phyloP scores from a whole-genome alignment of 2,797 vertebrate species.

The Silurus lanzhouensis region DNA sequence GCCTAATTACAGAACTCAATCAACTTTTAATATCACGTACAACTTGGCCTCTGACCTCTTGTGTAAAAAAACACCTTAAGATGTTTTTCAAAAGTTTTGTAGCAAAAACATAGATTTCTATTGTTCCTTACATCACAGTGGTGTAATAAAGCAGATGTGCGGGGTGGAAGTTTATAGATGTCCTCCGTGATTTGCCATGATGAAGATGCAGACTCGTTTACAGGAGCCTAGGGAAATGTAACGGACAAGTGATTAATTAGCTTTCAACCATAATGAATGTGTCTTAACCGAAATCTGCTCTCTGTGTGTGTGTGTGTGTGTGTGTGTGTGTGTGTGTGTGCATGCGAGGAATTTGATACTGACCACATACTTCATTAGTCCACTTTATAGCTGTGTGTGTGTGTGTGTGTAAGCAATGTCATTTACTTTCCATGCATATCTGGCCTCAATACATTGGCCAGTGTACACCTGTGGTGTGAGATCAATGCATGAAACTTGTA shows the following conservation, averaged over 20 bases:
- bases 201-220: slow-evolving; percentile 40
- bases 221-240: slow-evolving; percentile 32
- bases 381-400: slow-evolving; percentile 10
- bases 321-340: background rate
- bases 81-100: background rate
- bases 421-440: slow-evolving; percentile 40
- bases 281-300: slow-evolving; percentile 28
- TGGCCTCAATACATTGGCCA: slow-evolving; percentile 33
- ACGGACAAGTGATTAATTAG: slow-evolving; percentile 52
- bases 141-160: background rate
- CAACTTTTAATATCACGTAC: background rate
- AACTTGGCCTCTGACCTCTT: background rate
- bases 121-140: background rate
- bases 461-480: slow-evolving; percentile 18
- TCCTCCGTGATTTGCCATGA: slow-evolving; percentile 2
- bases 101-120: no score
- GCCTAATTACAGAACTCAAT: background rate
- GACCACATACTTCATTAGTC: slow-evolving; percentile 45
- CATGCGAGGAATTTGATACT: slow-evolving; percentile 18
- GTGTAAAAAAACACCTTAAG: background rate
- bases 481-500: slow-evolving; percentile 41
- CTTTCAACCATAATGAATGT: slow-evolving; percentile 40
- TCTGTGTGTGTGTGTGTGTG: slow-evolving; percentile 9
- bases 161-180: background rate
- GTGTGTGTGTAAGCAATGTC: background rate